Conservation (phyloP, 2,797 vertebrate species). For the Neomorphus geoffroyi region DNA sequence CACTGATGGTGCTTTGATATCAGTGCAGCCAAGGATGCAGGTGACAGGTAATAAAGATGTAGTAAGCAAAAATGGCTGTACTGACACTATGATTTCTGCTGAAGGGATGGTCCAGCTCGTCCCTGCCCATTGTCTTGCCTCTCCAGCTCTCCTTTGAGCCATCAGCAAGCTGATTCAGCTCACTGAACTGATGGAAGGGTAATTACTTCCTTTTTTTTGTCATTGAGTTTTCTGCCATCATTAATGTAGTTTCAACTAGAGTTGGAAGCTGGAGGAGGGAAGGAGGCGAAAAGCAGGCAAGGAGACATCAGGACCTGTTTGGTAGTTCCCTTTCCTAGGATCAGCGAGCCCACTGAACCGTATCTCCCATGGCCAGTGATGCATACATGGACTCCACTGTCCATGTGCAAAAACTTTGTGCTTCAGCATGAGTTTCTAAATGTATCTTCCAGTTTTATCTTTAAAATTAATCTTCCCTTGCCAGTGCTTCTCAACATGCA, state of each 20-base stretch:
- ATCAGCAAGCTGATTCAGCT: not conserved
- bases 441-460: not conserved
- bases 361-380: not conserved
- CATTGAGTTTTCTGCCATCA: not conserved
- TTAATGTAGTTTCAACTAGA: not conserved
- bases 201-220: not conserved
- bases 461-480: not conserved
- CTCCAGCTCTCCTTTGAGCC: not conserved
- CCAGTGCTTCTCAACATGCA: not conserved
- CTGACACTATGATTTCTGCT: not conserved
- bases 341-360: not conserved
- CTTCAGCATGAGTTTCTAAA: not conserved
- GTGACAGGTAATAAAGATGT: not conserved
- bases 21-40: not conserved
- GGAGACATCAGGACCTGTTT: not conserved
- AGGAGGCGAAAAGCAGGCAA: not conserved
- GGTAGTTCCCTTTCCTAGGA: not conserved
- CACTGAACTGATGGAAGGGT: not conserved
- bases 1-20: not conserved
- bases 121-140: not conserved
- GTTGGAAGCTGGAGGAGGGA: not conserved
- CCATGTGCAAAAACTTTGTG: not conserved
- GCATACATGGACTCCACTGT: not conserved
- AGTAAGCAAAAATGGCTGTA: not conserved
- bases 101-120: rapidly evolving